Evolutionary conservation across 1,140 invertebrate genomes (phyloP), one percentile per base, ranked within the genome.

Genomic region (Portunus trituberculatus): DNA sequence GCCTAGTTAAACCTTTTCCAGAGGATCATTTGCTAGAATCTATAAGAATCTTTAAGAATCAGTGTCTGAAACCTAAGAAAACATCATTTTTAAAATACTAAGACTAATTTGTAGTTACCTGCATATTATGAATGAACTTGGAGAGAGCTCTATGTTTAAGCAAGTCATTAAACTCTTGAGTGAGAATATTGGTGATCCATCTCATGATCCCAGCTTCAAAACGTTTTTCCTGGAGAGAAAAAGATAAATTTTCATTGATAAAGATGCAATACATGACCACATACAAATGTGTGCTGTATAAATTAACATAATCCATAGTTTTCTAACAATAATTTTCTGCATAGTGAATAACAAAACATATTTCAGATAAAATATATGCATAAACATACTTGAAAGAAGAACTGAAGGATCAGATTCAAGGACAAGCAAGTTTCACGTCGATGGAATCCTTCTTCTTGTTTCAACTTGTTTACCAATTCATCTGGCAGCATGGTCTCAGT

Each of bases 51-150:
- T 59, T 59, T 59, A 14, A 59, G 10, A 0, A 4, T 59, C 52
- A 14, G 52, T 14, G 16, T 59, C 10, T 20, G 52, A 59, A 59
- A 1, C n/a, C 67, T 76, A 8, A 76, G 6, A 12, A 25, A 76
- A n/a, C 67, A 76, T n/a, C 12, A 76, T 25, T 76, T 25, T 20
- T n/a, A n/a, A 76, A n/a, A n/a, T 76, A n/a, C 6, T 25, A n/a
- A n/a, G 16, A 76, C 4, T 7, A 76, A 76, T 59, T 10, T 16
- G 12, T n/a, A n/a, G 67, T 76, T 84, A 93, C 95, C 95, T 95
- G 92, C 95, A 95, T 95, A 32, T 95, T 95, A 29, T 95, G 92
- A 84, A 95, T 95, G 39, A 95, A 82, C 92, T 95, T 95, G 25
- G 95, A 95, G 10, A 95, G 87, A 4, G 95, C 92, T 83, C 93